phyloP scores from a whole-genome alignment of 2,888 invertebrate genomes.

The Coronaproctus castanopsis region DNA sequence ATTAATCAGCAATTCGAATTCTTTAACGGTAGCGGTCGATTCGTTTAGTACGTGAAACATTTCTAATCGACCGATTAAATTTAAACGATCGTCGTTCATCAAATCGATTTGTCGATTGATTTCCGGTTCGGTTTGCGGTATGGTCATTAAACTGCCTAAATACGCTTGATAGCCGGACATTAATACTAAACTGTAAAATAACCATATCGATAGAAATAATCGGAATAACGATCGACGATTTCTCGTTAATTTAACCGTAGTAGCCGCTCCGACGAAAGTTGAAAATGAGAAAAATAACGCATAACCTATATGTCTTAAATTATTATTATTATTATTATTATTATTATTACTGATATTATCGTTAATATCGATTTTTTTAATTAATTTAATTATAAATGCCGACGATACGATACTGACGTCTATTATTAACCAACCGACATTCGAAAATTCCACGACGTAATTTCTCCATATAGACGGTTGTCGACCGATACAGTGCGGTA shows the following conservation, averaged over 20 bases:
- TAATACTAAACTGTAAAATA: constrained; percentile 19
- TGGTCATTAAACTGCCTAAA: constrained; percentile 20
- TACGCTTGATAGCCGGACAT: constrained; percentile 15
- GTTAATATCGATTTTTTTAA: not conserved
- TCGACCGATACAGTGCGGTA: constrained; percentile 20
- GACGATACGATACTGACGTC: constrained; percentile 14
- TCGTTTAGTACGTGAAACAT: constrained; percentile 17
- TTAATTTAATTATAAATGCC: constrained; percentile 2
- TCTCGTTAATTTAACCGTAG: constrained; percentile 16
- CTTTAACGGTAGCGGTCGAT: constrained; percentile 13
- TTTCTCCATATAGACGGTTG: constrained; percentile 21
- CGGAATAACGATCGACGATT: constrained; percentile 16
- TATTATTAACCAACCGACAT: constrained; percentile 20
- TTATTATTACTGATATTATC: not conserved
- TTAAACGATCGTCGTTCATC: constrained; percentile 17
- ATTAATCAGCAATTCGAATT: constrained; percentile 12
- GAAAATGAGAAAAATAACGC: constrained; percentile 15
- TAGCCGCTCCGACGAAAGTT: constrained; percentile 18
- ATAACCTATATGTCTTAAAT: constrained; percentile 2
- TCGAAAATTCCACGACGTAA: constrained; percentile 20
- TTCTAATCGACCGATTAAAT: constrained; percentile 17
- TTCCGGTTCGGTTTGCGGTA: constrained; percentile 19
- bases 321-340: not conserved
- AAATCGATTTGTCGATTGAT: constrained; percentile 18
- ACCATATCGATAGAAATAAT: constrained; percentile 19